Conservation (phyloP, 1,140 invertebrate genomes). For the Anastatus disparis region DNA sequence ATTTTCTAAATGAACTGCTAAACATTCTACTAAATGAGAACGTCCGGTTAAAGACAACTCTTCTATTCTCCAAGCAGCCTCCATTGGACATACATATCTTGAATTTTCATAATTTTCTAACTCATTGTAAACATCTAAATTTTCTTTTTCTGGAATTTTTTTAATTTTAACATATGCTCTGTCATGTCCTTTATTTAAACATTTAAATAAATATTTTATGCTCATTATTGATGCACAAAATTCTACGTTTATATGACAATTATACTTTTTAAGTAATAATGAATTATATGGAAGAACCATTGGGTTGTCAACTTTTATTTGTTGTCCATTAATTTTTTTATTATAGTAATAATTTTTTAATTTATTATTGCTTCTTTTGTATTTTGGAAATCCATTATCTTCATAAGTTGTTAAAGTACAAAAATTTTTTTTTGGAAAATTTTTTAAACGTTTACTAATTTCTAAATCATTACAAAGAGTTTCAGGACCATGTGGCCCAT, state of each 20-base stretch:
- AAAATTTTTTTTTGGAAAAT: background rate
- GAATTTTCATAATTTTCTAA: slow-evolving; percentile 38
- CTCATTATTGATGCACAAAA: background rate
- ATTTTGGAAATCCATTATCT: too few relatives aligned
- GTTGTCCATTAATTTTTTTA: background rate
- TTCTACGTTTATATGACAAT: slow-evolving; percentile 31
- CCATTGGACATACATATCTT: slow-evolving; percentile 42
- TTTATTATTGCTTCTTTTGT: too few relatives aligned
- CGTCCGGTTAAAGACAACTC: slow-evolving; percentile 2
- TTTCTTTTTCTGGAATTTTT: slow-evolving; percentile 1
- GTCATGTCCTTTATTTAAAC: background rate
- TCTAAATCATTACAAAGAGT: background rate
- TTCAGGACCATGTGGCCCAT: background rate
- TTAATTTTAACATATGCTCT: slow-evolving; percentile 13
- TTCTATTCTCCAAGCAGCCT: slow-evolving; percentile 33
- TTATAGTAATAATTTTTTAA: background rate
- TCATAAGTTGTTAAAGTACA: too few relatives aligned
- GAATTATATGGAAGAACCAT: background rate
- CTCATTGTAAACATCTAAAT: slow-evolving; percentile 41
- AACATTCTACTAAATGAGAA: slow-evolving; percentile 36
- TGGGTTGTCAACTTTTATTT: background rate
- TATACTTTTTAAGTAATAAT: slow-evolving; percentile 16
- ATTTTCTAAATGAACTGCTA: slow-evolving; percentile 40
- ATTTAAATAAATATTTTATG: too few relatives aligned
- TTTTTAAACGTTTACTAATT: background rate